Conservation (phyloP, 2,888 invertebrate species). For the Hoplodrina blanda region DNA sequence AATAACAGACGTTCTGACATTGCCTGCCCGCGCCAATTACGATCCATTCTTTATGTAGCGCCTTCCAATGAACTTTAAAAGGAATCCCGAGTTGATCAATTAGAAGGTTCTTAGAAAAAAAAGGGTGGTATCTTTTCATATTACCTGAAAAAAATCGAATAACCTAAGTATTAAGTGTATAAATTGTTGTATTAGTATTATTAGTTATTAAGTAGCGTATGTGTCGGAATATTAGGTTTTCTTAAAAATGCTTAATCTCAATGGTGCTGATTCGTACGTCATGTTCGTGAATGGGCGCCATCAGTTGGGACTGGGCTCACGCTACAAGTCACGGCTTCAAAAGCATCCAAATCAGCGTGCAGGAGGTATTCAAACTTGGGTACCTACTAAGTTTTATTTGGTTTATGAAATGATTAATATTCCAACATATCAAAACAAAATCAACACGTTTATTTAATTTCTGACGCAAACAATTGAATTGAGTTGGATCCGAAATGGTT, state of each 20-base stretch:
- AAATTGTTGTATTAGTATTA: too few relatives aligned
- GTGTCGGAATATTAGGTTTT: too few relatives aligned
- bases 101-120: conserved; percentile 15
- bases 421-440: neutral
- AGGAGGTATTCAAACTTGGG: too few relatives aligned
- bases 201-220: too few relatives aligned
- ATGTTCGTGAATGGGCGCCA: too few relatives aligned
- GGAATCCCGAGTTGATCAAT: conserved; percentile 16
- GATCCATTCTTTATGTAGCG: conserved; percentile 36
- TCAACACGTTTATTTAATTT: neutral
- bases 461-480: conserved; percentile 3
- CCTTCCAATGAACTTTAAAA: conserved; percentile 40
- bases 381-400: too few relatives aligned
- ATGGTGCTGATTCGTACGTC: too few relatives aligned
- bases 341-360: too few relatives aligned
- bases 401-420: neutral
- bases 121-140: neutral
- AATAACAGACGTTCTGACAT: conserved; percentile 65
- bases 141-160: neutral
- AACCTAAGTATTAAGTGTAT: too few relatives aligned
- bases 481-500: neutral
- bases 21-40: conserved; percentile 59
- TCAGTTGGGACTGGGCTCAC: too few relatives aligned
- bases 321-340: too few relatives aligned
- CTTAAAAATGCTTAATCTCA: too few relatives aligned